Evolutionary conservation across 2,797 vertebrate species (phyloP).

Genomic region (Trematomus bernacchii): DNA sequence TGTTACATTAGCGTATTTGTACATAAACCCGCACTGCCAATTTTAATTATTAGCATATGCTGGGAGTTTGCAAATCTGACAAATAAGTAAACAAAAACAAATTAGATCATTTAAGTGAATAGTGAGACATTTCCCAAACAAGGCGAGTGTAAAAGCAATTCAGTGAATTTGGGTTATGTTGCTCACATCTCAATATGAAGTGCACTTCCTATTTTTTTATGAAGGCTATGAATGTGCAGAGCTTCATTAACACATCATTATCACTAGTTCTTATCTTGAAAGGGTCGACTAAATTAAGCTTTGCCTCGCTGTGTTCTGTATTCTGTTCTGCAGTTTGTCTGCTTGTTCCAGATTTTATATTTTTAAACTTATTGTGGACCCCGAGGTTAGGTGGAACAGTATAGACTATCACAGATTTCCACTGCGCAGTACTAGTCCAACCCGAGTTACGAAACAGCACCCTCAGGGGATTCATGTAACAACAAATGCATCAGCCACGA

Average conservation of each 20-base stretch:
- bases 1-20: slow-evolving; percentile 57
- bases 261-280: slow-evolving; percentile 20
- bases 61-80: slow-evolving; percentile 39
- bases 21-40: slow-evolving; percentile 38
- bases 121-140: slow-evolving; percentile 3
- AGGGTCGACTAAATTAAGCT: slow-evolving; percentile 2
- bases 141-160: slow-evolving; percentile 4
- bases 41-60: slow-evolving; percentile 26
- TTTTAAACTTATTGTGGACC: slow-evolving; percentile 31
- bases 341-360: slow-evolving; percentile 30
- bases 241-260: slow-evolving; percentile 8
- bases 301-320: slow-evolving; percentile 8
- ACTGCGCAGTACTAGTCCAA: slow-evolving; percentile 11
- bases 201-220: neutral
- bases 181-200: slow-evolving; percentile 2
- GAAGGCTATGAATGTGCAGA: slow-evolving; percentile 6
- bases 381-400: slow-evolving; percentile 44
- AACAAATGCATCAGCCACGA: slow-evolving; percentile 61
- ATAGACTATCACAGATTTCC: slow-evolving; percentile 54
- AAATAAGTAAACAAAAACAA: slow-evolving; percentile 34
- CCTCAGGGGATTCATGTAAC: slow-evolving; percentile 57
- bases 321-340: slow-evolving; percentile 25
- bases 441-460: slow-evolving; percentile 51
- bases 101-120: slow-evolving; percentile 19
- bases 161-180: neutral